Conservation (phyloP, 2,113 vertebrate genomes). For the Mugil cephalus region DNA sequence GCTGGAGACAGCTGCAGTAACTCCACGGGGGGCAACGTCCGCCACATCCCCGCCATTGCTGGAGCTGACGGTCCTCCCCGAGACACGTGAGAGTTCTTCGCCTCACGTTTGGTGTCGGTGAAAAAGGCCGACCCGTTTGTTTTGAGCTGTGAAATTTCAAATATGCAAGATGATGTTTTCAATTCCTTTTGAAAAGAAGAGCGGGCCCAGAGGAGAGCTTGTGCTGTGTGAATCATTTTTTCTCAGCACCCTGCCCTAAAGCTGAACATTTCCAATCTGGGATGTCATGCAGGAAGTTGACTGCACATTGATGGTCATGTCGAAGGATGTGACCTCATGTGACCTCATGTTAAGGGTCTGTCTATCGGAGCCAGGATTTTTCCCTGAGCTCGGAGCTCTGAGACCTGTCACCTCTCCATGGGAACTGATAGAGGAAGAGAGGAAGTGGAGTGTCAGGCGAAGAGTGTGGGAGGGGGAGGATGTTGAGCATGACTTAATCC, state of each 20-base stretch:
- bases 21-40: slow-evolving; percentile 39
- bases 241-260: background rate
- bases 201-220: background rate
- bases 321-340: slow-evolving; percentile 69
- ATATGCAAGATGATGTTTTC: background rate
- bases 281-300: slow-evolving; percentile 47
- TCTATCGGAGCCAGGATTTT: slow-evolving; percentile 39
- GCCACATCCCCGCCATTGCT: slow-evolving; percentile 15
- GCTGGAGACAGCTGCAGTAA: slow-evolving; percentile 50
- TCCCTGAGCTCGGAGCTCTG: slow-evolving; percentile 40
- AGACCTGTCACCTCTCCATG: slow-evolving; percentile 28
- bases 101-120: background rate
- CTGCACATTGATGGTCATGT: slow-evolving; percentile 15
- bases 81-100: slow-evolving; percentile 1
- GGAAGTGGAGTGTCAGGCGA: slow-evolving; percentile 40
- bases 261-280: slow-evolving; percentile 9
- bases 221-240: background rate
- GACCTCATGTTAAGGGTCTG: slow-evolving; percentile 57
- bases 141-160: background rate
- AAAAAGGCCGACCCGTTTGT: background rate
- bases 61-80: slow-evolving; percentile 16
- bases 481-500: slow-evolving; percentile 46
- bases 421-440: slow-evolving; percentile 55
- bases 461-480: background rate
- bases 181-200: background rate